Conservation (phyloP, 2,888 invertebrate species). For the Trachelus tabidus region DNA sequence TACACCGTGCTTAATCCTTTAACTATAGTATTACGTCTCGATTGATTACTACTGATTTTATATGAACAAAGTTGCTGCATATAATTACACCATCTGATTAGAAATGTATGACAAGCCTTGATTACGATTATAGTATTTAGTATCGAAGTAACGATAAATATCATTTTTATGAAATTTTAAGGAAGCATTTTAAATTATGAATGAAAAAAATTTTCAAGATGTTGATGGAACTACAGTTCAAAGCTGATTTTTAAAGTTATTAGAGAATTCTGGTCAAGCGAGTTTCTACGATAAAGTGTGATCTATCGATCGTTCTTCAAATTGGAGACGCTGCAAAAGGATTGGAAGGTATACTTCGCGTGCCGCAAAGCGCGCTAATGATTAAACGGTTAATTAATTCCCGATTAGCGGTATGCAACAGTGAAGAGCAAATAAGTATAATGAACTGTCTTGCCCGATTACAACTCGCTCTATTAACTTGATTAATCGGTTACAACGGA, state of each 20-base stretch:
- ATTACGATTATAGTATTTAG: not conserved
- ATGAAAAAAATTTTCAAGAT: not conserved
- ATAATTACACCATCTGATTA: not conserved
- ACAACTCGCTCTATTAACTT: slow-evolving; percentile 48
- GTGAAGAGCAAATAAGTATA: slow-evolving; percentile 50
- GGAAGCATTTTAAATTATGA: not conserved
- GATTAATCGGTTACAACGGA: slow-evolving; percentile 54
- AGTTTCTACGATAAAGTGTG: not conserved
- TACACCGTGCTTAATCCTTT: not conserved
- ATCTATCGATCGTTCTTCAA: not conserved
- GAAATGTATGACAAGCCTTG: not conserved
- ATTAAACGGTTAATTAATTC: slow-evolving; percentile 57
- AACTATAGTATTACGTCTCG: not conserved
- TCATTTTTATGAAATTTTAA: not conserved
- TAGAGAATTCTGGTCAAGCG: not conserved
- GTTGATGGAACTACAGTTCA: not conserved
- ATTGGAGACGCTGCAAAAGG: not conserved
- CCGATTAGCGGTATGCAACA: slow-evolving; percentile 50
- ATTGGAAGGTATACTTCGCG: not conserved
- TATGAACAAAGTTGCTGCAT: not conserved
- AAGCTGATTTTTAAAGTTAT: not conserved
- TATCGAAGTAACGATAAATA: not conserved
- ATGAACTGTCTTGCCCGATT: slow-evolving; percentile 52
- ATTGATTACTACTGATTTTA: slow-evolving; percentile 15
- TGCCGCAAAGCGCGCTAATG: slow-evolving; percentile 27